Evolutionary conservation across 2,113 vertebrate species (phyloP).

Genomic region (Cephalopholis sonnerati): DNA sequence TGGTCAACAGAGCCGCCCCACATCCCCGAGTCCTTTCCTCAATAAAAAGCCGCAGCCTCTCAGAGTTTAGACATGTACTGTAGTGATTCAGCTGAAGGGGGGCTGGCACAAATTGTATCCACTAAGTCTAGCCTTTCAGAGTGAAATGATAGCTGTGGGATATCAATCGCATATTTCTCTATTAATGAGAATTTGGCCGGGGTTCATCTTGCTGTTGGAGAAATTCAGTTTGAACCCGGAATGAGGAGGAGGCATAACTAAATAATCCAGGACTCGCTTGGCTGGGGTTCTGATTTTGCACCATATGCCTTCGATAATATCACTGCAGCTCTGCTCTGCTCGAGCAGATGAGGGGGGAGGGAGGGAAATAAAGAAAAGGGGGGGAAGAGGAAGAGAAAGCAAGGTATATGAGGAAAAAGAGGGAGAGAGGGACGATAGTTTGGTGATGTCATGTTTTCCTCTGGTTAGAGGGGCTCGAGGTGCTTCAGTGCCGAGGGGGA

Average conservation of each 20-base stretch:
- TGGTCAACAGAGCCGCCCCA: slow-evolving; percentile 59
- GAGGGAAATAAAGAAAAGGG: too few relatives aligned
- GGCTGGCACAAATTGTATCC: slow-evolving; percentile 56
- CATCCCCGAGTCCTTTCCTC: slow-evolving; percentile 18
- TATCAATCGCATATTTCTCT: slow-evolving; percentile 84
- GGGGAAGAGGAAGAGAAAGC: background rate
- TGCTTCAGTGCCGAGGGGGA: slow-evolving; percentile 58
- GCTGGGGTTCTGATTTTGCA: slow-evolving; percentile 80
- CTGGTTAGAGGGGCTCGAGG: slow-evolving; percentile 57
- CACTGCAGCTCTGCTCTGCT: slow-evolving; percentile 48
- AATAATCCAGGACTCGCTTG: slow-evolving; percentile 88
- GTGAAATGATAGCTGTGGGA: slow-evolving; percentile 78
- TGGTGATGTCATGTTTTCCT: slow-evolving; percentile 85
- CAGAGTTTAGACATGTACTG: slow-evolving; percentile 39
- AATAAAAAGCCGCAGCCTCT: slow-evolving; percentile 48
- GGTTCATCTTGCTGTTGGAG: slow-evolving; percentile 80
- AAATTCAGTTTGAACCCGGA: slow-evolving; percentile 77
- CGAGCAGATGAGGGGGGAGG: slow-evolving; percentile 28
- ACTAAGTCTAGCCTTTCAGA: slow-evolving; percentile 64
- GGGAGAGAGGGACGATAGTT: slow-evolving; percentile 21
- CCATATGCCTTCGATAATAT: slow-evolving; percentile 90
- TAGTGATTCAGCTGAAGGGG: slow-evolving; percentile 26
- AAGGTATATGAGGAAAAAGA: background rate
- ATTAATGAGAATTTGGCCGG: slow-evolving; percentile 89
- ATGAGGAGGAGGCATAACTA: slow-evolving; percentile 80